Percentiles rank a stretch among this genome's conserved stretches.
These are phyloP conservation scores for Ornithorhynchus anatinus DNA, from an alignment of 2,113 vertebrate species.

Conservation along the genomic window DNA sequence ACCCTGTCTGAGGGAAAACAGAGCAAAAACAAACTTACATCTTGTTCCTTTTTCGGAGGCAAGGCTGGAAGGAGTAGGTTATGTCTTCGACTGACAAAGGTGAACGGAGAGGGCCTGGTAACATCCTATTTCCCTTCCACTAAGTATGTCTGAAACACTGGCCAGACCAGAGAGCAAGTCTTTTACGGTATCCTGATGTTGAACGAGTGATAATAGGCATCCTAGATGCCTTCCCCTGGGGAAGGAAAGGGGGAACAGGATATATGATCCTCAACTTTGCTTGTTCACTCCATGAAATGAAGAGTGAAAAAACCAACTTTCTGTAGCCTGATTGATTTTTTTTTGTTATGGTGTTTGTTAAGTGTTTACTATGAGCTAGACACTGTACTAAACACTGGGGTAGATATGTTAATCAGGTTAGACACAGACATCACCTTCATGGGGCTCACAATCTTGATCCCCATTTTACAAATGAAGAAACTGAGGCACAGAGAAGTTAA, in stretches of 20 bases:
- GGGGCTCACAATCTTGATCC: too few species aligned
- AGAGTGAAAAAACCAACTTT: background rate
- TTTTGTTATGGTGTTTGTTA: background rate
- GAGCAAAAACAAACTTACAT: background rate
- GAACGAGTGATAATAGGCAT: background rate
- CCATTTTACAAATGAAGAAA: too few species aligned
- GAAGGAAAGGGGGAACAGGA: too few species aligned
- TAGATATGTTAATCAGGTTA: too few species aligned
- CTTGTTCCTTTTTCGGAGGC: background rate
- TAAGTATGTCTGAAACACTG: background rate
- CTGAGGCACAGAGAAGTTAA: too few species aligned
- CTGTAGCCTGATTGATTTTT: background rate
- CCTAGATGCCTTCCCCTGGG: background rate
- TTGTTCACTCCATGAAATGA: background rate
- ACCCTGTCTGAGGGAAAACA: background rate
- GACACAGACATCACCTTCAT: too few species aligned
- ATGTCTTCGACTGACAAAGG: background rate
- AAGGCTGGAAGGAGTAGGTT: background rate
- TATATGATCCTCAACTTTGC: too few species aligned
- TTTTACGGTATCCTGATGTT: background rate
- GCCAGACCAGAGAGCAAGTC: background rate
- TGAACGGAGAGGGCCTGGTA: background rate
- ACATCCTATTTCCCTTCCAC: background rate
- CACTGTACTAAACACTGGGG: background rate
- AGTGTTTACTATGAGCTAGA: background rate